Percentiles rank a stretch among this genome's conserved stretches.
These are phyloP conservation scores for Botia kubotai DNA, from an alignment of 2,797 vertebrate species.

Conservation along the genomic window DNA sequence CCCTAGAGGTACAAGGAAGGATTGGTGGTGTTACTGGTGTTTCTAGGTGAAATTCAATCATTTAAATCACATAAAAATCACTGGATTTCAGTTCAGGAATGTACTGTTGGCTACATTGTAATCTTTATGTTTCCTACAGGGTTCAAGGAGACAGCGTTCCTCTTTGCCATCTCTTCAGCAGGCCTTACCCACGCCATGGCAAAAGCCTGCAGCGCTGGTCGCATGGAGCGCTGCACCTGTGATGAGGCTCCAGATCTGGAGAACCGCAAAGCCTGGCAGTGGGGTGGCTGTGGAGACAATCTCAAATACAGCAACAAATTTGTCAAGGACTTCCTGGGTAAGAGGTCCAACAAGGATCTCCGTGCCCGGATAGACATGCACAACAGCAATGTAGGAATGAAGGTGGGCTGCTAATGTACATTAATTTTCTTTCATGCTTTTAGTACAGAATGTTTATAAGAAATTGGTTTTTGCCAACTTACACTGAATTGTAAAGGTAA, in stretches of 20 bases:
- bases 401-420: conserved; percentile 76
- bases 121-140: conserved; percentile 72
- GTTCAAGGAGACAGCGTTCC: conserved; percentile 96
- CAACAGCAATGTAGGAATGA: conserved; percentile 98
- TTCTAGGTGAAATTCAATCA: neutral
- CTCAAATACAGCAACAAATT: conserved; percentile 99
- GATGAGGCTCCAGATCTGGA: conserved; percentile 96
- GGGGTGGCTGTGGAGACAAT: conserved; percentile 98
- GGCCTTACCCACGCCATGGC: conserved; percentile 95
- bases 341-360: conserved; percentile 94
- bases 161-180: conserved; percentile 94
- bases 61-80: neutral
- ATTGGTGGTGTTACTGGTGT: conserved; percentile 8
- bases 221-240: conserved; percentile 98
- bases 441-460: no score
- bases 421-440: no score
- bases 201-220: conserved; percentile 94
- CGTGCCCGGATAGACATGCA: conserved; percentile 95
- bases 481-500: no score
- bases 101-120: neutral
- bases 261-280: conserved; percentile 98
- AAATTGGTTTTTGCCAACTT: no score
- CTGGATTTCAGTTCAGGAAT: conserved; percentile 4
- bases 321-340: conserved; percentile 96
- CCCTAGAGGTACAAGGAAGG: neutral